phyloP scores from a whole-genome alignment of 1,140 invertebrate genomes.

The Dinothrombium tinctorium region DNA sequence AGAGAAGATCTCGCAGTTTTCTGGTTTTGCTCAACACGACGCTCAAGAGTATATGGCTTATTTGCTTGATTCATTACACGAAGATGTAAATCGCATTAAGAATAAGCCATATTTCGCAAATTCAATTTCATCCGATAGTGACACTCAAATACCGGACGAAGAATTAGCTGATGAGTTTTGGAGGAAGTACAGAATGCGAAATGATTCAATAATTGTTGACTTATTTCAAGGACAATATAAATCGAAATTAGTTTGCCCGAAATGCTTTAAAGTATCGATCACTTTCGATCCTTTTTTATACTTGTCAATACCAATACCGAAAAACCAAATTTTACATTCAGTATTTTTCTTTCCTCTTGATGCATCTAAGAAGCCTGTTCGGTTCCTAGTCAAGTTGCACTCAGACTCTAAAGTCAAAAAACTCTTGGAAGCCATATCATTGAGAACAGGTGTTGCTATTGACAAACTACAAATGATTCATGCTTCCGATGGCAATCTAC shows the following conservation, averaged over 20 bases:
- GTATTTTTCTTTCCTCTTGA: conserved; percentile 23
- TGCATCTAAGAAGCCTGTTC: conserved; percentile 18
- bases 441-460: neutral
- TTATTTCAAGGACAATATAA: conserved; percentile 27
- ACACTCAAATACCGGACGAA: conserved; percentile 6
- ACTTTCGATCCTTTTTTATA: conserved; percentile 28
- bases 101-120: conserved; percentile 17
- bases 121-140: conserved; percentile 13
- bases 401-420: conserved; percentile 20
- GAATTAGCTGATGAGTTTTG: conserved; percentile 19
- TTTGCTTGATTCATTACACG: conserved; percentile 30
- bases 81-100: conserved; percentile 21
- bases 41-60: conserved; percentile 32
- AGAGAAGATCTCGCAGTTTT: conserved; percentile 26
- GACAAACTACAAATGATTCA: neutral
- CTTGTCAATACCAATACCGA: conserved; percentile 24
- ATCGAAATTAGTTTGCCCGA: conserved; percentile 26
- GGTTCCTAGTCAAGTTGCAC: conserved; percentile 7
- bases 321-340: conserved; percentile 14
- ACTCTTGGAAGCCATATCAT: conserved; percentile 18
- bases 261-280: conserved; percentile 27
- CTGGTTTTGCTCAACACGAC: conserved; percentile 31
- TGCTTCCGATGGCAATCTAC: conserved; percentile 15
- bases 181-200: conserved; percentile 18
- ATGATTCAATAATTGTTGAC: conserved; percentile 21